Conservation (phyloP, 2,888 invertebrate genomes). For the Fragum sueziense region DNA sequence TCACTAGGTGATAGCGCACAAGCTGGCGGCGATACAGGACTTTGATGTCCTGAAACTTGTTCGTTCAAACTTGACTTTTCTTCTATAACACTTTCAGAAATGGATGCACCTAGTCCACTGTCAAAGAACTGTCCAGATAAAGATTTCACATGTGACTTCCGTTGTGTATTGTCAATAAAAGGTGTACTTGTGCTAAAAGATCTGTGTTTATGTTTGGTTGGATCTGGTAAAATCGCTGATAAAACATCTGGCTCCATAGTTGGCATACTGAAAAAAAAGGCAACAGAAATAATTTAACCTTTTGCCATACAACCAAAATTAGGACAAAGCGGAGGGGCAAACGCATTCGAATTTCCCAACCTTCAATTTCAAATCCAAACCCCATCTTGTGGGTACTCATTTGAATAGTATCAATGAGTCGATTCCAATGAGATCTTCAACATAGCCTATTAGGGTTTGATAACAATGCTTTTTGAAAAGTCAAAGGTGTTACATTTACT, state of each 20-base stretch:
- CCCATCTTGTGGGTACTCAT: no score
- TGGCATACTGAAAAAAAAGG: not conserved
- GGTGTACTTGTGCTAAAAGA: conserved; percentile 58
- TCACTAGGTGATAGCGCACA: not conserved
- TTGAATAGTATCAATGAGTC: no score
- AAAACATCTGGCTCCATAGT: not conserved
- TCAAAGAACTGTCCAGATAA: conserved; percentile 36
- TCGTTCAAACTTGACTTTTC: conserved; percentile 6
- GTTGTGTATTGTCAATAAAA: conserved; percentile 10
- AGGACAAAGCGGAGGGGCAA: no score
- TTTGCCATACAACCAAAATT: no score
- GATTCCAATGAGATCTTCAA: no score
- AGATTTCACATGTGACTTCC: conserved; percentile 15
- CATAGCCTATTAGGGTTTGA: no score
- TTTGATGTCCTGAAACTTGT: not conserved
- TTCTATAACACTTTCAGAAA: conserved; percentile 12
- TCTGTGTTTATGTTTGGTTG: conserved; percentile 6
- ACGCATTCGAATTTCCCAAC: no score
- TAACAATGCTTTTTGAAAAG: no score
- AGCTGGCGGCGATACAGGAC: not conserved
- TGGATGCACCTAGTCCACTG: conserved; percentile 54
- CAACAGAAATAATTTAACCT: not conserved
- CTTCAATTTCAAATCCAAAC: no score
- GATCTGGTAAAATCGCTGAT: not conserved
- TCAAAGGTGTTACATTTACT: no score